phyloP scores from a whole-genome alignment of 2,113 vertebrate species.

The Atrichornis clamosus region DNA sequence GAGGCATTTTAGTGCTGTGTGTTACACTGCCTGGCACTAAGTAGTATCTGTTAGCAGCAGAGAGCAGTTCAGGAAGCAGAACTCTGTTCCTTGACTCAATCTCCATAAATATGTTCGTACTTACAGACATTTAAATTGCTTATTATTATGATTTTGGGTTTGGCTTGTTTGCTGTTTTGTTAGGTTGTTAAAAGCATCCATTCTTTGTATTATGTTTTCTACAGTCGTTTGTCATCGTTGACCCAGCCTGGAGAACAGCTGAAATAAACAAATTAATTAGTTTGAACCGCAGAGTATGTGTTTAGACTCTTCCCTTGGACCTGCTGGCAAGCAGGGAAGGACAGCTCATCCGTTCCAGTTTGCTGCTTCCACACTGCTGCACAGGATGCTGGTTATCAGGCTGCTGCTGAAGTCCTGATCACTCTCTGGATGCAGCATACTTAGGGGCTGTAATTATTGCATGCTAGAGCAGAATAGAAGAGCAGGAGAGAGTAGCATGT shows the following conservation, averaged over 20 bases:
- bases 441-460: slow-evolving; percentile 2
- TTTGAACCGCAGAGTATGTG: not conserved
- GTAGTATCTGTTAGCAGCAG: not conserved
- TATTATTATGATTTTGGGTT: not conserved
- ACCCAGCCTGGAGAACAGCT: not conserved
- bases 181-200: not conserved
- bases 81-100: not conserved
- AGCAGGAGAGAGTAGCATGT: not conserved
- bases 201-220: slow-evolving; percentile 12
- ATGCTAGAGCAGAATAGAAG: not conserved
- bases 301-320: not conserved
- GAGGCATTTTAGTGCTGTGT: not conserved
- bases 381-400: not conserved
- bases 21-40: not conserved
- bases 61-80: not conserved
- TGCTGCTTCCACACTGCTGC: not conserved
- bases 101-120: not conserved
- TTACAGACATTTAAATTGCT: not conserved
- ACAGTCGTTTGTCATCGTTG: not conserved
- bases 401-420: not conserved
- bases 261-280: slow-evolving; percentile 45
- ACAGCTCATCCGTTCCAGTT: slow-evolving; percentile 30
- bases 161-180: not conserved
- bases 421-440: not conserved
- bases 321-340: slow-evolving; percentile 18